Evolutionary conservation across 2,797 vertebrate species (phyloP).

Genomic region (Sternarchorhynchus goeldii): DNA sequence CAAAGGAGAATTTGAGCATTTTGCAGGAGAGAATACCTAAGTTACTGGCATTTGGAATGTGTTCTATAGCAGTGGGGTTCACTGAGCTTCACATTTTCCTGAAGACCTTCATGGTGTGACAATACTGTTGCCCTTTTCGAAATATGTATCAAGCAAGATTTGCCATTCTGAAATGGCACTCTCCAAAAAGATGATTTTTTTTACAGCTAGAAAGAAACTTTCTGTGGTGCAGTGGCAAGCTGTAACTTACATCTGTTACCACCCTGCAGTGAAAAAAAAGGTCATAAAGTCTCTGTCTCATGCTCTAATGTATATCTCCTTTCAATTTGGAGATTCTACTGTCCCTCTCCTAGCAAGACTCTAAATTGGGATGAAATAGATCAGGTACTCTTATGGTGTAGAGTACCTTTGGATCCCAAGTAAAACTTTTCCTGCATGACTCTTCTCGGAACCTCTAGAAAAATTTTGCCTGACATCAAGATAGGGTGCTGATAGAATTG

Average conservation of each 20-base stretch:
- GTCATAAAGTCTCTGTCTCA: no score
- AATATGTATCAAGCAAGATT: conserved; percentile 9
- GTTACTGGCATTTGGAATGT: conserved; percentile 46
- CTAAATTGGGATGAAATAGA: no score
- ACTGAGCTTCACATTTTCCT: conserved; percentile 41
- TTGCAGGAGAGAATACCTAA: conserved; percentile 27
- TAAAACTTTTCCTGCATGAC: no score
- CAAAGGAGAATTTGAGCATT: conserved; percentile 42
- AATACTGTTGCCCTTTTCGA: conserved; percentile 37
- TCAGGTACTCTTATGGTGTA: no score
- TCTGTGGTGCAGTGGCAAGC: background rate
- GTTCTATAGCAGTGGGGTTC: conserved; percentile 36
- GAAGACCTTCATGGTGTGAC: conserved; percentile 25
- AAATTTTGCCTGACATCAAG: no score
- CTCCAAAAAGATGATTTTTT: conserved; percentile 1
- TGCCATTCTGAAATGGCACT: conserved; percentile 4
- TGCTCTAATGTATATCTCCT: no score
- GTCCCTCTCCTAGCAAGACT: no score
- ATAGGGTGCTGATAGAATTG: no score
- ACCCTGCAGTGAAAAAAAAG: background rate
- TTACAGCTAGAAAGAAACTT: background rate
- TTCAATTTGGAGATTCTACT: no score
- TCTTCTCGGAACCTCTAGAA: no score
- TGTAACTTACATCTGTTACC: background rate
- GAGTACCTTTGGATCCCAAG: no score